A percentile compares a stretch with the other conserved stretches of the same genome.
Evolutionary conservation across 2,113 vertebrate genomes (phyloP).

Genomic region (Chiloscyllium plagiosum): DNA sequence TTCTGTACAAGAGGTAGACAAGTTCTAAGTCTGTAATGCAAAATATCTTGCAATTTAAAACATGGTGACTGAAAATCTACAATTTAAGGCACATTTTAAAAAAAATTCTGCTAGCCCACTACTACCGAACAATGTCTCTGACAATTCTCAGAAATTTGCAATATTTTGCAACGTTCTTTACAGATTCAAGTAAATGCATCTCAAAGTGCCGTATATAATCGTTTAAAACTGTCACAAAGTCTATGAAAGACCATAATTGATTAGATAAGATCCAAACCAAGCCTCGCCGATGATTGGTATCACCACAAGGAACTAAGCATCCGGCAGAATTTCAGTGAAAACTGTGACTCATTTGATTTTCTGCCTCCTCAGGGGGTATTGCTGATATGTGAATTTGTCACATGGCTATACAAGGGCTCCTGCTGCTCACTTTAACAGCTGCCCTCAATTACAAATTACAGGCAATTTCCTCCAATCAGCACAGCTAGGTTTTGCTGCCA

Average conservation of each 20-base stretch:
- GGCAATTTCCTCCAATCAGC: slow-evolving; percentile 44
- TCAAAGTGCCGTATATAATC: background rate
- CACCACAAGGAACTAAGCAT: slow-evolving; percentile 35
- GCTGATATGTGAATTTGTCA: slow-evolving; percentile 41
- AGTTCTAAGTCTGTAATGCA: background rate
- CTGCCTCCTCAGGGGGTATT: slow-evolving; percentile 40
- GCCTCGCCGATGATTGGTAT: slow-evolving; percentile 42
- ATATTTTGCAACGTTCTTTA: background rate
- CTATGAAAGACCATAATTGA: background rate
- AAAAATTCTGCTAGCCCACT: background rate
- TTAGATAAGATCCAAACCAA: slow-evolving; percentile 39
- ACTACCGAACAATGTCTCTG: background rate
- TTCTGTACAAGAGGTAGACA: background rate
- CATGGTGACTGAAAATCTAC: background rate
- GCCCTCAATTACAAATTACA: slow-evolving; percentile 47
- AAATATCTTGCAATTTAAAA: background rate
- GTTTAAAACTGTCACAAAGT: background rate
- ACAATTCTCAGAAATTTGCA: background rate
- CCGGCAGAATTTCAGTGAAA: slow-evolving; percentile 38
- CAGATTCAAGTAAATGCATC: slow-evolving; percentile 16
- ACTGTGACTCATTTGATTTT: slow-evolving; percentile 45
- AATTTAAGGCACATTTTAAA: background rate
- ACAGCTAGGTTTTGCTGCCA: slow-evolving; percentile 31
- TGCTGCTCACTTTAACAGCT: slow-evolving; percentile 46
- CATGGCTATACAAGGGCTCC: slow-evolving; percentile 44